Evolutionary conservation across 2,113 vertebrate genomes (phyloP).

Genomic region (Scolopax mira): DNA sequence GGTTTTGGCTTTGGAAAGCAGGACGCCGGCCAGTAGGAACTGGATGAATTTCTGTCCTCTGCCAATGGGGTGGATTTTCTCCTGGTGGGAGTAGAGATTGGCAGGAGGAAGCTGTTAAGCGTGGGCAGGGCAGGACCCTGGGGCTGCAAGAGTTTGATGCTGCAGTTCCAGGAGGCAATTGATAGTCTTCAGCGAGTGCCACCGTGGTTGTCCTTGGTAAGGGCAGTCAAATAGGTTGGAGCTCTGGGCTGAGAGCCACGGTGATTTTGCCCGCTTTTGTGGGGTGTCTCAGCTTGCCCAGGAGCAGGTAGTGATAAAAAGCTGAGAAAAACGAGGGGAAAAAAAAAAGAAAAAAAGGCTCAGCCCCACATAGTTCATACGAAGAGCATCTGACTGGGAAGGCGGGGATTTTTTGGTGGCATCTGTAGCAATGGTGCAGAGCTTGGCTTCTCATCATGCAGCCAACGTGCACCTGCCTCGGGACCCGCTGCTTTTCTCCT

Average conservation of each 20-base stretch:
- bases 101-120: neutral
- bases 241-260: neutral
- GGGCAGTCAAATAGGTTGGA: neutral
- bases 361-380: rapidly evolving
- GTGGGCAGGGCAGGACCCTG: neutral
- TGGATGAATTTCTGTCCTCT: neutral
- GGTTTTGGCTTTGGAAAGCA: neutral
- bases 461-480: rapidly evolving
- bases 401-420: neutral
- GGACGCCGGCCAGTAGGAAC: neutral
- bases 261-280: neutral
- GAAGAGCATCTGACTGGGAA: neutral
- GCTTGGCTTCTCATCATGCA: neutral
- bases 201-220: neutral
- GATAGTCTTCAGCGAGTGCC: neutral
- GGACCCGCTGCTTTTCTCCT: neutral
- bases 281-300: neutral
- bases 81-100: neutral
- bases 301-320: neutral
- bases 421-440: neutral
- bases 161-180: neutral
- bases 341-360: neutral
- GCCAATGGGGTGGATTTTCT: neutral
- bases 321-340: neutral
- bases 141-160: neutral